These are phyloP conservation scores for Oncorhynchus nerka DNA, from an alignment of 2,113 vertebrate species.

Conservation along the genomic window DNA sequence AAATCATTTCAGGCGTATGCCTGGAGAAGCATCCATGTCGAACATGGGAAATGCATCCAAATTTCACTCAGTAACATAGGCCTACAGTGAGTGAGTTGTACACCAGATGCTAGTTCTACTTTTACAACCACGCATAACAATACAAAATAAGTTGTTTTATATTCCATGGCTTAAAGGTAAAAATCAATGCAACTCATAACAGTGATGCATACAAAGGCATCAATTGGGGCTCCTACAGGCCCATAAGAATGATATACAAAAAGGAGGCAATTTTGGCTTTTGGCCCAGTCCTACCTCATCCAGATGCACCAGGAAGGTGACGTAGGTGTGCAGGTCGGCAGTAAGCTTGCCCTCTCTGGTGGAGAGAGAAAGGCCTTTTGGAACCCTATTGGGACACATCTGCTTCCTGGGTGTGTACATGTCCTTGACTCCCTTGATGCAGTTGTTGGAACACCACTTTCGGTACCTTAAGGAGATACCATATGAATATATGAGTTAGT, in stretches of 20 bases:
- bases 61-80: neutral
- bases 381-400: conserved; percentile 86
- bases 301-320: conserved; percentile 90
- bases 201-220: neutral
- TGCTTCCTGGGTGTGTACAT: conserved; percentile 89
- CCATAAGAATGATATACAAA: neutral
- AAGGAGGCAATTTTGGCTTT: neutral
- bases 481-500: neutral
- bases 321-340: conserved; percentile 83
- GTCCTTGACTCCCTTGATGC: conserved; percentile 92
- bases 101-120: neutral
- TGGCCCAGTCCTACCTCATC: conserved; percentile 81
- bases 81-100: neutral
- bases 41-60: neutral
- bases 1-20: neutral
- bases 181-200: conserved; percentile 1
- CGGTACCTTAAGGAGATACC: conserved; percentile 79
- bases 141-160: neutral
- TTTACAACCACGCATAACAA: neutral
- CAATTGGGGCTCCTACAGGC: neutral
- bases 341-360: conserved; percentile 83
- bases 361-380: conserved; percentile 82
- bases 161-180: neutral
- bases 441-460: conserved; percentile 95
- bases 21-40: neutral